Conservation (phyloP, 23 tunicate species). For the Aplidium turbinatum region DNA sequence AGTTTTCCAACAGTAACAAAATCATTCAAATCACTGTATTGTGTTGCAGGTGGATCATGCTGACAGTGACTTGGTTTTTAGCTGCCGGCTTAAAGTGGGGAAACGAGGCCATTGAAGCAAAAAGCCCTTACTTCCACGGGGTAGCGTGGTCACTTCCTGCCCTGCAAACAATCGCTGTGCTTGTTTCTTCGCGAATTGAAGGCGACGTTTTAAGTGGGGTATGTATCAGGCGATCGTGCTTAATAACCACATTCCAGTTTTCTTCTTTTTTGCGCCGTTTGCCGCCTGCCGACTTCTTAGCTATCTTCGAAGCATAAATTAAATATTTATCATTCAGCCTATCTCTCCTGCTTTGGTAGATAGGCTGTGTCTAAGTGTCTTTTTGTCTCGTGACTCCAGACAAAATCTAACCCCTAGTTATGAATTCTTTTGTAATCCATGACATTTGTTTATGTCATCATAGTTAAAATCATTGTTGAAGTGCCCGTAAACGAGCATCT, state of each 20-base stretch:
- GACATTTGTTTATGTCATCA: too few relatives aligned
- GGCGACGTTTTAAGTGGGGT: conserved; percentile 94
- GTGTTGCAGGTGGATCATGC: conserved; percentile 84
- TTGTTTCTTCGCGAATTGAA: conserved; percentile 74
- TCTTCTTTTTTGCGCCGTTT: not conserved
- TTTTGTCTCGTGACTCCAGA: too few relatives aligned
- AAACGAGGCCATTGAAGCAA: conserved; percentile 79
- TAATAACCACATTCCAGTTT: not conserved
- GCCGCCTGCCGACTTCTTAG: not conserved
- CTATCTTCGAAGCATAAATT: too few relatives aligned
- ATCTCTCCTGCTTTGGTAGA: too few relatives aligned
- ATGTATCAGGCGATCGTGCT: conserved; percentile 19
- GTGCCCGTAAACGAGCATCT: too few relatives aligned
- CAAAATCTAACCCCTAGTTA: too few relatives aligned
- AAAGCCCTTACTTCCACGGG: conserved; percentile 89
- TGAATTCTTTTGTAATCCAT: too few relatives aligned
- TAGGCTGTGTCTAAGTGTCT: too few relatives aligned
- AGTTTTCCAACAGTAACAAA: too few relatives aligned
- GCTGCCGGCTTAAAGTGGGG: conserved; percentile 99
- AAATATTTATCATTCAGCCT: too few relatives aligned
- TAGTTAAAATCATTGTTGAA: too few relatives aligned
- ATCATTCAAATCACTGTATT: too few relatives aligned
- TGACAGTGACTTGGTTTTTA: conserved; percentile 93
- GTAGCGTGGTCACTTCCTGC: conserved; percentile 96
- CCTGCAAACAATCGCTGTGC: conserved; percentile 67